These are phyloP conservation scores for Brachystomella parvula DNA, from an alignment of 1,140 invertebrate species.

Conservation along the genomic window DNA sequence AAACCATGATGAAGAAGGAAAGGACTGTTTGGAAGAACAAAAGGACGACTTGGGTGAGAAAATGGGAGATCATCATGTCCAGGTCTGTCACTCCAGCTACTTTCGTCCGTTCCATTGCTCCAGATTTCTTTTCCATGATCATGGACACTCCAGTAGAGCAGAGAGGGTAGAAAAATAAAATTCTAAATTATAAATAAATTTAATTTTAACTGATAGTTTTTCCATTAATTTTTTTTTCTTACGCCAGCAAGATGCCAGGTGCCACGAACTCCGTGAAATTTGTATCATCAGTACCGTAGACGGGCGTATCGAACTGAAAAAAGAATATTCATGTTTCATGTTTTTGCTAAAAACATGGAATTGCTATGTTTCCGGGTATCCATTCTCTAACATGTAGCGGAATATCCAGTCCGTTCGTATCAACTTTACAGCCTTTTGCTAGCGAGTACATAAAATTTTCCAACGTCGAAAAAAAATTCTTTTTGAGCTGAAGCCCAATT, in stretches of 20 bases:
- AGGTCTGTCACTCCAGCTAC: conserved; percentile 70
- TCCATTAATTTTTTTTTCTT: conserved; percentile 38
- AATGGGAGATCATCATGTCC: conserved; percentile 83
- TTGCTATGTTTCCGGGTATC: not conserved
- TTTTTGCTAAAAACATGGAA: not conserved
- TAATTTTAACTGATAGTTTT: not conserved
- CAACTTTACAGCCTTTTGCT: conserved; percentile 59
- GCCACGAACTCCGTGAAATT: conserved; percentile 92
- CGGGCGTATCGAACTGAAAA: conserved; percentile 64
- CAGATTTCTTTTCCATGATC: conserved; percentile 81
- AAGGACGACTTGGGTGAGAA: conserved; percentile 86
- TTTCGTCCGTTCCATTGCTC: conserved; percentile 75
- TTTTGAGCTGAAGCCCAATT: conserved; percentile 70
- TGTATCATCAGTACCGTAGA: conserved; percentile 76
- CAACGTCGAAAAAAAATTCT: conserved; percentile 69
- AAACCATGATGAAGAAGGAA: conserved; percentile 4
- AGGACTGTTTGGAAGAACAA: conserved; percentile 39
- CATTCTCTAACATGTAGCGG: conserved; percentile 55
- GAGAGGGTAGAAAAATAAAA: conserved; percentile 89
- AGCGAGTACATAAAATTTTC: conserved; percentile 64
- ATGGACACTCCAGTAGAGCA: conserved; percentile 81
- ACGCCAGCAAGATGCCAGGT: conserved; percentile 87
- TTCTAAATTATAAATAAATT: conserved; percentile 52
- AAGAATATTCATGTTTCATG: conserved; percentile 20
- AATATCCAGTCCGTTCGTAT: conserved; percentile 68